Evolutionary conservation across 1,140 invertebrate species (phyloP).

Genomic region (Aphidius ervi): DNA sequence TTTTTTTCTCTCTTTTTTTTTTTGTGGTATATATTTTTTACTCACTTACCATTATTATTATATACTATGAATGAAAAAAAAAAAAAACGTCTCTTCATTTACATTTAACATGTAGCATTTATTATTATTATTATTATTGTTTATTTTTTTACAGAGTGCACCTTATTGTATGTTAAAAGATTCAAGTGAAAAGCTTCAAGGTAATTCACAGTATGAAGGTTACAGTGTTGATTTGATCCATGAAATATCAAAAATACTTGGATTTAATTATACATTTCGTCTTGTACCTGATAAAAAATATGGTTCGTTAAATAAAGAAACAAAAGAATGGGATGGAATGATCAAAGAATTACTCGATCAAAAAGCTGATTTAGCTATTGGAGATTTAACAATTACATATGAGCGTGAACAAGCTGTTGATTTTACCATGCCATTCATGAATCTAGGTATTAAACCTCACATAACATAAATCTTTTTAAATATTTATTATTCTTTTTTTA

Average conservation of each 20-base stretch:
- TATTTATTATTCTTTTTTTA: neutral
- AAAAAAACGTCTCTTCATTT: neutral
- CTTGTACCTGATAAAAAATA: slow-evolving; percentile 78
- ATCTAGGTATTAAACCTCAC: slow-evolving; percentile 60
- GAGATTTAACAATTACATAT: slow-evolving; percentile 91
- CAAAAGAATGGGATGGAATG: slow-evolving; percentile 91
- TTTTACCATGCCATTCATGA: slow-evolving; percentile 96
- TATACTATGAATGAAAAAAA: neutral
- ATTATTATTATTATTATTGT: neutral
- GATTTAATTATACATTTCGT: slow-evolving; percentile 86
- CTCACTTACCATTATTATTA: neutral
- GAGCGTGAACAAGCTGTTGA: slow-evolving; percentile 86
- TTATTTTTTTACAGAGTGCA: slow-evolving; percentile 64
- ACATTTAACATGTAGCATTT: neutral
- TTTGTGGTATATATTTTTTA: too few relatives aligned
- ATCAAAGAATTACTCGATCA: slow-evolving; percentile 86
- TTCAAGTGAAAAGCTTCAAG: slow-evolving; percentile 72
- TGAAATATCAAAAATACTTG: slow-evolving; percentile 81
- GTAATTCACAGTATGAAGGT: slow-evolving; percentile 85
- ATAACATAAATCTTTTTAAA: neutral
- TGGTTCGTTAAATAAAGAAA: slow-evolving; percentile 71
- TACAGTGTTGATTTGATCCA: slow-evolving; percentile 84
- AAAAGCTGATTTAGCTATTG: slow-evolving; percentile 87
- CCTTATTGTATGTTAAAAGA: slow-evolving; percentile 89
- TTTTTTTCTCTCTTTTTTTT: too few relatives aligned